phyloP scores from a whole-genome alignment of 2,113 vertebrate genomes.

The Ellobius talpinus region DNA sequence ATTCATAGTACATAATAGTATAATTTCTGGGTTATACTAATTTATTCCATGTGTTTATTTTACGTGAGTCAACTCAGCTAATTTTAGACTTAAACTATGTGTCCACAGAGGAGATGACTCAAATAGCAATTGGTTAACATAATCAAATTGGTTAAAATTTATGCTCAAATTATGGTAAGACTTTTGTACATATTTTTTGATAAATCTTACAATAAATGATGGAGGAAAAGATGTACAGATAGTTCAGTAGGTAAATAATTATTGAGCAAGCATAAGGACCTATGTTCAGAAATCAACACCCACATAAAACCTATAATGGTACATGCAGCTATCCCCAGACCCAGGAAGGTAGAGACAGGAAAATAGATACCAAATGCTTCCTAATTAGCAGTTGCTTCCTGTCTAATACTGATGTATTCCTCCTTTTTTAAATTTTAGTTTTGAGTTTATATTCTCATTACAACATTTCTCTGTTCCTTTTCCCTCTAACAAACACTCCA shows the following conservation, averaged over 20 bases:
- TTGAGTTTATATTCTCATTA: background rate
- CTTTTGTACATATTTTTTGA: background rate
- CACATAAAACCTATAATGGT: background rate
- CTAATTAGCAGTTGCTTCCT: background rate
- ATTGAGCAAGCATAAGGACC: background rate
- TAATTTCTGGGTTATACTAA: background rate
- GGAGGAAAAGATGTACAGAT: background rate
- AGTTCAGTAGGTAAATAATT: background rate
- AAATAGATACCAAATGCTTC: background rate
- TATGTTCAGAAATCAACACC: background rate
- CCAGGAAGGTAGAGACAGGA: background rate
- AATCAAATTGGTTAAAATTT: background rate
- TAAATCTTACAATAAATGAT: background rate
- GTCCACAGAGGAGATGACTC: background rate
- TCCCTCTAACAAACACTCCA: background rate
- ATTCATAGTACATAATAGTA: background rate
- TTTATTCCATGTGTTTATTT: background rate
- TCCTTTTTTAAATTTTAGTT: background rate
- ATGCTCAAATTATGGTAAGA: background rate
- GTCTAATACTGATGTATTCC: background rate
- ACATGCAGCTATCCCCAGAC: background rate
- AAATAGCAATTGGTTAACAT: background rate
- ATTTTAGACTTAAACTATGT: background rate
- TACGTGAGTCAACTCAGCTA: background rate
- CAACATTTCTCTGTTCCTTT: background rate